Evolutionary conservation across 2,113 vertebrate genomes (phyloP), one percentile per base, ranked within the genome.

Genomic region (Solea senegalensis): DNA sequence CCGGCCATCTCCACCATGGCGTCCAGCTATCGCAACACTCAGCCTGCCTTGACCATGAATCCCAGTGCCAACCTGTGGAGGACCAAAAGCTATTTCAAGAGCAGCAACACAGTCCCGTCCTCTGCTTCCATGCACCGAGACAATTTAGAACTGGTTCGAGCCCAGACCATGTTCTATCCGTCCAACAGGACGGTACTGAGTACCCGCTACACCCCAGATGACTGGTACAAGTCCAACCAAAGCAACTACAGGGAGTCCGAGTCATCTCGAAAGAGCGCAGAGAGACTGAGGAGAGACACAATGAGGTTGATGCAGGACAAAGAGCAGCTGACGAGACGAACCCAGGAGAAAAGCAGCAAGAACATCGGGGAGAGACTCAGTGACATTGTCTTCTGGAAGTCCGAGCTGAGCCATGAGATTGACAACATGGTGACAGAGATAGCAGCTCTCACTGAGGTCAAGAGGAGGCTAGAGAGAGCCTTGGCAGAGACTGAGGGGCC

Each of bases 371-470:
- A 96, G 83, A 92, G 96, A 0, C 74, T 97, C 73, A 97, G 87
- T 0, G 95, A 98, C 76, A 96, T 96, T 3, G 83, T 88, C 9
- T 99, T 97, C 87, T 99, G 97, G 98, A 96, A 90, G 86, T 93
- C 95, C 0, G 96, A 98, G 92, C 94, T 99, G 62, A 90, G 70
- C 78, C 93, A 94, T 48, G 98, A 99, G 88, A 90, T 95, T 12
- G 95, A 97, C 67, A 94, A 93, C 86, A 95, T 98, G 93, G 94
- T 96, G 41, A 94, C 90, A 4, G 98, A 98, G 90, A 99, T 93
- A 57, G 94, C 93, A 0, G 91, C 92, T 0, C 94, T 97, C 14
- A 89, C 66, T 0, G 96, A 96, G 46, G 65, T 94, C 65, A 98
- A 96, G 90, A 94, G 92, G 65, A 91, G 94, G 68, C 79, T 99